Evolutionary conservation across 2,113 vertebrate genomes (phyloP).

Genomic region (Python bivittatus): DNA sequence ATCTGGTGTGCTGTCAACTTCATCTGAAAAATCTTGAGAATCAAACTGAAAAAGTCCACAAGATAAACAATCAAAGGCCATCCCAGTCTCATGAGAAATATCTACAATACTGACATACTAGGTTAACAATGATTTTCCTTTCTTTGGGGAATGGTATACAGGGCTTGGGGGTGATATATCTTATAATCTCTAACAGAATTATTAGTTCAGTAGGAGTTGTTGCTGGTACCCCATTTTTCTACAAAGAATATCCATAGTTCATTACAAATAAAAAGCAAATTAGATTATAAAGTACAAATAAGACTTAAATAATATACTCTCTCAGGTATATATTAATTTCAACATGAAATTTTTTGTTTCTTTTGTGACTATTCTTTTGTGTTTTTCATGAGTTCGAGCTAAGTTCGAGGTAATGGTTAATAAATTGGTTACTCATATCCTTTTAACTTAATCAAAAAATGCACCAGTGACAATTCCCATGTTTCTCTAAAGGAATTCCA

Average conservation of each 20-base stretch:
- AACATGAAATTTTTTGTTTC: background rate
- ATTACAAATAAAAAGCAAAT: background rate
- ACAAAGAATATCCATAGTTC: background rate
- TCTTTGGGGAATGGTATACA: background rate
- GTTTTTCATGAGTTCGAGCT: background rate
- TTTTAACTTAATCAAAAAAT: background rate
- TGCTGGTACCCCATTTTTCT: background rate
- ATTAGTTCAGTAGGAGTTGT: background rate
- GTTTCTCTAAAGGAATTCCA: background rate
- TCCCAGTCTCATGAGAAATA: background rate
- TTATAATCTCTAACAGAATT: background rate
- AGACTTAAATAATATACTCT: background rate
- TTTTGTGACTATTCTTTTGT: background rate
- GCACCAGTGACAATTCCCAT: background rate
- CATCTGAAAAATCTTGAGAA: slow-evolving; percentile 34
- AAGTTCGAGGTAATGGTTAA: background rate
- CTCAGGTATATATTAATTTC: background rate
- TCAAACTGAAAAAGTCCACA: slow-evolving; percentile 53
- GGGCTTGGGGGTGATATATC: background rate
- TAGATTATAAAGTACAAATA: background rate
- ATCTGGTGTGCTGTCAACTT: slow-evolving; percentile 49
- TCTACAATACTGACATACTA: background rate
- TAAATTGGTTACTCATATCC: background rate
- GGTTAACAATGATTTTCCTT: background rate
- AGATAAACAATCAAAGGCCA: background rate